Conservation (phyloP, 2,797 vertebrate genomes). For the Florisuga fusca region DNA sequence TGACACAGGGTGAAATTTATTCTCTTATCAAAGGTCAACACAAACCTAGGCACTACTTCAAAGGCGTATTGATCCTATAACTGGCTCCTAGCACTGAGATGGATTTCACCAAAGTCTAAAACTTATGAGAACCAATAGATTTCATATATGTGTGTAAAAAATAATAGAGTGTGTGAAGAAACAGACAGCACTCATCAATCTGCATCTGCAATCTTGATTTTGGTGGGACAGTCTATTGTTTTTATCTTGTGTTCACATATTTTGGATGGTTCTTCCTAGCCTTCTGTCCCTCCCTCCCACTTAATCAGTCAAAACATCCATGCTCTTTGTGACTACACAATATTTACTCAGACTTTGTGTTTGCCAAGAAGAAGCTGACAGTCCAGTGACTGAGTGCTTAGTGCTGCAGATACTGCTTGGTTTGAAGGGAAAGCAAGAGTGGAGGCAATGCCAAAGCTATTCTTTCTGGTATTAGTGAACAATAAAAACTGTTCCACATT, state of each 20-base stretch:
- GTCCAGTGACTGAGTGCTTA: background rate
- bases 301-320: constrained; percentile 15
- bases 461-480: background rate
- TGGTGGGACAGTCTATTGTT: background rate
- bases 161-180: background rate
- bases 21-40: constrained; percentile 67
- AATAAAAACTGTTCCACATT: background rate
- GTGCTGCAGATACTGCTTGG: background rate
- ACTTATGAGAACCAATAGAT: background rate
- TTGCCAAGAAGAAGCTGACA: background rate
- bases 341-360: constrained; percentile 28
- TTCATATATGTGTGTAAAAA: background rate
- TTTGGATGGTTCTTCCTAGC: background rate
- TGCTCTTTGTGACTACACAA: background rate
- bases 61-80: constrained; percentile 61
- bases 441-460: background rate
- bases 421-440: background rate
- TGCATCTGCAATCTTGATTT: background rate
- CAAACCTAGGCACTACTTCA: constrained; percentile 61
- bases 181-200: background rate
- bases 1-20: constrained; percentile 64
- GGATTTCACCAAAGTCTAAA: constrained; percentile 12
- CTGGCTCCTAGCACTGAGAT: background rate
- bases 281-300: background rate
- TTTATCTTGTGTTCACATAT: background rate